A percentile compares a stretch with the other conserved stretches of the same genome.
phyloP scores from a whole-genome alignment of 1,140 invertebrate genomes.

The Tenebrio molitor region DNA sequence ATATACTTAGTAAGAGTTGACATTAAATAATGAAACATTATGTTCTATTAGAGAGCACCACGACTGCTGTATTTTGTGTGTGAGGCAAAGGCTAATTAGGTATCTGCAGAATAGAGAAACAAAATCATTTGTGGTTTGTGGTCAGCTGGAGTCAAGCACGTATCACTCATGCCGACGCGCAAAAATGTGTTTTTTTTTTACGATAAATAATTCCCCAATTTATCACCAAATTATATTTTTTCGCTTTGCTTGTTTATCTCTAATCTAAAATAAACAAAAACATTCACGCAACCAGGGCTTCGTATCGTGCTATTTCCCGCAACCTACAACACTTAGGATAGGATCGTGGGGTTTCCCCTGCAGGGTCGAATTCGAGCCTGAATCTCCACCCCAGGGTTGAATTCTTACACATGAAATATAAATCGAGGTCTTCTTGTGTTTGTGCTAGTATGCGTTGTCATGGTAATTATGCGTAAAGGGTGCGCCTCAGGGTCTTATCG shows the following conservation, averaged over 20 bases:
- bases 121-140: slow-evolving; percentile 24
- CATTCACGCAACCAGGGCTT: no score
- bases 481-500: slow-evolving; percentile 14
- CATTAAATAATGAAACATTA: no score
- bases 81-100: no score
- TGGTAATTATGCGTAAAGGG: slow-evolving; percentile 41
- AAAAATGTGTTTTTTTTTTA: slow-evolving; percentile 1
- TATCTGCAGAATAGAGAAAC: not conserved
- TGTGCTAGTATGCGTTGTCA: slow-evolving; percentile 3
- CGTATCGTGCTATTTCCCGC: no score
- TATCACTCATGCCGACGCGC: not conserved
- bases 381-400: not conserved
- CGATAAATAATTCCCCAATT: slow-evolving; percentile 1
- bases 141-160: not conserved
- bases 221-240: slow-evolving; percentile 6
- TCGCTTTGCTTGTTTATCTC: not conserved
- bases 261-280: no score
- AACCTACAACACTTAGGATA: no score
- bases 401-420: not conserved
- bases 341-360: no score
- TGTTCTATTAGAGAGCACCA: no score
- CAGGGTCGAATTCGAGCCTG: not conserved
- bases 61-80: no score
- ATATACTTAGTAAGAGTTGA: no score
- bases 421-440: not conserved